phyloP scores from a whole-genome alignment of 2,888 invertebrate species.

The Cerastis leucographa region DNA sequence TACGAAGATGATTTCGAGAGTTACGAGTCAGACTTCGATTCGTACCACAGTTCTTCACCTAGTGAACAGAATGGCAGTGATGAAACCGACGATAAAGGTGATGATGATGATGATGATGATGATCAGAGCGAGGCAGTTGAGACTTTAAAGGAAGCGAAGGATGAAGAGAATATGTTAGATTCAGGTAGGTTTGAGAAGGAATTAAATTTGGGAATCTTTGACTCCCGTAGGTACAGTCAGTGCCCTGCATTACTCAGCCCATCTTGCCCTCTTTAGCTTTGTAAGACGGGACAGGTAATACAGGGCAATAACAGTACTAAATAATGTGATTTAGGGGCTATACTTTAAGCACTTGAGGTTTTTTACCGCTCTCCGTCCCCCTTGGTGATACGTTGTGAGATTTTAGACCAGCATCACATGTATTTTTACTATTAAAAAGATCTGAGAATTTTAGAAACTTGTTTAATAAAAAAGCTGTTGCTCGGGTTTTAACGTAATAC shows the following conservation, averaged over 20 bases:
- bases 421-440: no score
- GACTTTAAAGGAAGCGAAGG: slow-evolving; percentile 73
- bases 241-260: no score
- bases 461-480: no score
- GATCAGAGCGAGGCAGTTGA: slow-evolving; percentile 46
- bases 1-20: slow-evolving; percentile 90
- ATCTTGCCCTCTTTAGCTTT: no score
- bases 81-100: slow-evolving; percentile 45
- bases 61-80: slow-evolving; percentile 55
- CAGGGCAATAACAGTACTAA: no score
- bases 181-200: slow-evolving; percentile 76
- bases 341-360: no score
- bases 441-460: no score
- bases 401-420: no score
- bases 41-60: slow-evolving; percentile 78
- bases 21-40: slow-evolving; percentile 89
- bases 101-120: slow-evolving; percentile 32
- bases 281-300: no score
- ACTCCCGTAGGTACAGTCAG: not conserved
- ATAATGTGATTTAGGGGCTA: not conserved
- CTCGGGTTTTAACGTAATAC: no score
- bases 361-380: no score
- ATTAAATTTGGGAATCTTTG: not conserved
- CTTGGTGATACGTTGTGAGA: no score
- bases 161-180: slow-evolving; percentile 86